Conservation (phyloP, 2,113 vertebrate species). For the Rattus rattus region DNA sequence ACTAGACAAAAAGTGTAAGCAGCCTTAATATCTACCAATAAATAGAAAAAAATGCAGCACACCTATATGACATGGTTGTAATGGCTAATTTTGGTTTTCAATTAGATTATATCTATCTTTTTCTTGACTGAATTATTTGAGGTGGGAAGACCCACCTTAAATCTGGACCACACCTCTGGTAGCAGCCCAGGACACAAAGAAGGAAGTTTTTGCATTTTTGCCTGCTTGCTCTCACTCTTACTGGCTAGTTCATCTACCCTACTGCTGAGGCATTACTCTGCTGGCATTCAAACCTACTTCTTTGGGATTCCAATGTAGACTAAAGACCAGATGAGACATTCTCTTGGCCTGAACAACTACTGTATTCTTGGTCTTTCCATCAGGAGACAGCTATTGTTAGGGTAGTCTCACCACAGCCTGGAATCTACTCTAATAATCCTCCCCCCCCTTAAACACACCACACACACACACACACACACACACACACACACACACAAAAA, state of each 20-base stretch:
- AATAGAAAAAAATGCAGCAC: background rate
- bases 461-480: background rate
- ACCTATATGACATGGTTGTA: background rate
- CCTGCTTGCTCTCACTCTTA: background rate
- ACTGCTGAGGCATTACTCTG: background rate
- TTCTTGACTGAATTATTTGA: background rate
- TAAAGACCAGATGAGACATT: background rate
- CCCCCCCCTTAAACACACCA: background rate
- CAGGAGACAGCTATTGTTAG: background rate
- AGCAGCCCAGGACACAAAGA: background rate
- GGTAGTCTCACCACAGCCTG: background rate
- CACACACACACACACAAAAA: background rate
- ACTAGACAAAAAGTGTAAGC: background rate
- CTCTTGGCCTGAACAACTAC: background rate
- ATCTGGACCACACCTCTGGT: background rate
- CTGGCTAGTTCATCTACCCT: background rate
- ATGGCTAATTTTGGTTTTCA: background rate
- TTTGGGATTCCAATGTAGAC: background rate
- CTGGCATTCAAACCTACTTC: background rate
- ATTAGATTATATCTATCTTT: background rate
- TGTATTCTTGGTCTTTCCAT: background rate
- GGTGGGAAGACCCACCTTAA: background rate
- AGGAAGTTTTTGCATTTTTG: background rate
- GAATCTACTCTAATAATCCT: background rate
- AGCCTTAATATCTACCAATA: constrained; percentile 16